These are phyloP conservation scores for Clostera curtula DNA, from an alignment of 2,888 invertebrate genomes.

Conservation along the genomic window DNA sequence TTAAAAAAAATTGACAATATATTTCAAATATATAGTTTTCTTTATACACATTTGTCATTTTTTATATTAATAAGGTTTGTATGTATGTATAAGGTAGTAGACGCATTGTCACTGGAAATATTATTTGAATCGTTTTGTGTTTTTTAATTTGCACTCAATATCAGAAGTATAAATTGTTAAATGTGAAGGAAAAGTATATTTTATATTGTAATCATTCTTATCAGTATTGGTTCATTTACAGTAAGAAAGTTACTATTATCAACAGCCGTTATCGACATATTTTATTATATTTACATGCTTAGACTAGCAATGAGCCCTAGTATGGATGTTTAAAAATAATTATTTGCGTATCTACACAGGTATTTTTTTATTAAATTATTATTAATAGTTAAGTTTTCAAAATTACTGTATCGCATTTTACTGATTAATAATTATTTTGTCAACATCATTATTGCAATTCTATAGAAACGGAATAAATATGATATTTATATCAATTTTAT, in stretches of 20 bases:
- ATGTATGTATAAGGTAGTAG: no score
- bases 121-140: slow-evolving; percentile 39
- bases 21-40: no score
- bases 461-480: slow-evolving; percentile 58
- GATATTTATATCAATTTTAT: slow-evolving; percentile 50
- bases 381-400: slow-evolving; percentile 31
- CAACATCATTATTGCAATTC: slow-evolving; percentile 53
- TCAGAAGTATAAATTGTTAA: slow-evolving; percentile 58
- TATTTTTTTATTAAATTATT: slow-evolving; percentile 20
- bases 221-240: slow-evolving; percentile 26
- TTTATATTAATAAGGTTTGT: no score
- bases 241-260: slow-evolving; percentile 14
- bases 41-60: no score
- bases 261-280: slow-evolving; percentile 13
- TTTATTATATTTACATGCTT: slow-evolving; percentile 23
- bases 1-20: no score
- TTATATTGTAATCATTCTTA: slow-evolving; percentile 35
- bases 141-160: slow-evolving; percentile 47
- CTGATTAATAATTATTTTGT: slow-evolving; percentile 44
- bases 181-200: slow-evolving; percentile 48
- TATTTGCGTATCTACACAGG: slow-evolving; percentile 15
- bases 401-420: slow-evolving; percentile 43
- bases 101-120: no score
- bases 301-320: slow-evolving; percentile 13
- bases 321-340: slow-evolving; percentile 20